phyloP scores from a whole-genome alignment of 2,797 vertebrate species.

The Pitangus sulphuratus region DNA sequence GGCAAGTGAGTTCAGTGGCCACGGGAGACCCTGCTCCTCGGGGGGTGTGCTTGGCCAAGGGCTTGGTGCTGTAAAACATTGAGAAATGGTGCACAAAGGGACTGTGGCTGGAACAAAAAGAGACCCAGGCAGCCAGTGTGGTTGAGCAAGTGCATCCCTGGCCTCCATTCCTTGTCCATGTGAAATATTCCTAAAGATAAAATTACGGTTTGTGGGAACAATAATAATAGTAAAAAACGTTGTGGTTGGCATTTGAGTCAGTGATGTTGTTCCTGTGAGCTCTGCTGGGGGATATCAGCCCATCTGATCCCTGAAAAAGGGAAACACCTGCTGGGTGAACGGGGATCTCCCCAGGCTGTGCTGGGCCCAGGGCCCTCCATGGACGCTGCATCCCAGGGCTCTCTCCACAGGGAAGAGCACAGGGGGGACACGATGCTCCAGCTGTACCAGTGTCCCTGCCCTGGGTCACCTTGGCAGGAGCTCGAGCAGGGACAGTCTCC shows the following conservation, averaged over 20 bases:
- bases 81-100: neutral
- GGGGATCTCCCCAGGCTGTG: neutral
- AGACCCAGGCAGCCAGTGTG: neutral
- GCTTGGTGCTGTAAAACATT: neutral
- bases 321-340: neutral
- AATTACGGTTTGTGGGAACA: neutral
- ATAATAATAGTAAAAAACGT: neutral
- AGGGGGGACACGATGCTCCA: fast-evolving
- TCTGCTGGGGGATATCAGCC: neutral
- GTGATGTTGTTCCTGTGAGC: neutral
- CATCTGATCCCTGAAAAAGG: neutral
- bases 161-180: fast-evolving
- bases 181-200: neutral
- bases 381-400: neutral
- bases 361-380: neutral
- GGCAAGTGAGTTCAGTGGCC: neutral
- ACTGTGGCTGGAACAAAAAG: too few relatives aligned
- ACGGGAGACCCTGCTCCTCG: neutral
- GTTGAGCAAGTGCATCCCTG: neutral
- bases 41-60: neutral
- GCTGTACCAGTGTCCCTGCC: neutral
- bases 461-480: neutral
- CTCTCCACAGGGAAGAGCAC: neutral
- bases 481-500: neutral
- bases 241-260: neutral